Conservation (phyloP, 2,888 invertebrate genomes). For the Prostheceraeus crozeri region DNA sequence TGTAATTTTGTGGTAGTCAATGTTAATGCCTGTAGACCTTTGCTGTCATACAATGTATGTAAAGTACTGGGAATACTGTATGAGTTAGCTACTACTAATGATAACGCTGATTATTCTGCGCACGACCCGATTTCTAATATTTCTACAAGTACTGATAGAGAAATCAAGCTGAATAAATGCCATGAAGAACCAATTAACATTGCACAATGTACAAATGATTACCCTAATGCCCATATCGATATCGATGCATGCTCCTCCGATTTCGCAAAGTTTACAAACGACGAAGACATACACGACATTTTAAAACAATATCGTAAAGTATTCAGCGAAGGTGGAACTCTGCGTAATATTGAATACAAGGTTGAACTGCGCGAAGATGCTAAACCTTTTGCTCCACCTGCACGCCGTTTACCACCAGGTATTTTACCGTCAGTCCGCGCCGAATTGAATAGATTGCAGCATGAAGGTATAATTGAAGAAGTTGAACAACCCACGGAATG, state of each 20-base stretch:
- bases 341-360: neutral
- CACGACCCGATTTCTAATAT: too few species aligned
- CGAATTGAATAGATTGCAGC: neutral
- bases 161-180: too few species aligned
- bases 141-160: too few species aligned
- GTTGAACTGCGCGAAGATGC: constrained; percentile 9
- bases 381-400: constrained; percentile 21
- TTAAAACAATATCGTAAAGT: neutral
- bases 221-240: too few species aligned
- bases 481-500: constrained; percentile 28
- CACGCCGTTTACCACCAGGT: neutral
- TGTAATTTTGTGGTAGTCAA: neutral
- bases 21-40: constrained; percentile 2
- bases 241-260: too few species aligned
- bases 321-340: neutral
- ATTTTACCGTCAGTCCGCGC: constrained; percentile 5
- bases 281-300: neutral
- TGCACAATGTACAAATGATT: too few species aligned
- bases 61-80: constrained; percentile 1
- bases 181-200: too few species aligned
- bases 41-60: constrained; percentile 12
- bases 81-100: constrained; percentile 7
- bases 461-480: constrained; percentile 7
- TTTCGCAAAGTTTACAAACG: constrained; percentile 5
- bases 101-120: too few species aligned